Evolutionary conservation across 2,888 invertebrate genomes (phyloP).

Genomic region (Drosophila setosimentum): DNA sequence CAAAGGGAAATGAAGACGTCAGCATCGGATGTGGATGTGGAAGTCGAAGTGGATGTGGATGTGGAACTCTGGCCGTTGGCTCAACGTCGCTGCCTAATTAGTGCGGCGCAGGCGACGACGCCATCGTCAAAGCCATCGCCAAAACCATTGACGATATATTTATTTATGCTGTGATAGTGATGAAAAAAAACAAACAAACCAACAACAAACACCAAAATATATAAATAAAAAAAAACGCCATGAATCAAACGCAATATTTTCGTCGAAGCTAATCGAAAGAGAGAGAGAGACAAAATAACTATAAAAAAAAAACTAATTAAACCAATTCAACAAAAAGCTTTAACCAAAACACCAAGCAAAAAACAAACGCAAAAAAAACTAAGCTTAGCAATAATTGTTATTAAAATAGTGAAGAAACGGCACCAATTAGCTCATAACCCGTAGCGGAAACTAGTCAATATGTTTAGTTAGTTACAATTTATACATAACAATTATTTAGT

Average conservation of each 20-base stretch:
- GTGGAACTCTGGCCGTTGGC: conserved; percentile 55
- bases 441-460: conserved; percentile 59
- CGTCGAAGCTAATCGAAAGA: conserved; percentile 36
- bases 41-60: conserved; percentile 51
- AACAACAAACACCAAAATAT: conserved; percentile 35
- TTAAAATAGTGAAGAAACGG: conserved; percentile 62
- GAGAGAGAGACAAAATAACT: conserved; percentile 40
- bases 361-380: conserved; percentile 15
- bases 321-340: conserved; percentile 70
- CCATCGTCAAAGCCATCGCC: conserved; percentile 56
- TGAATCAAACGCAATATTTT: conserved; percentile 75
- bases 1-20: conserved; percentile 66
- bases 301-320: conserved; percentile 24
- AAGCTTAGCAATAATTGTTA: conserved; percentile 10
- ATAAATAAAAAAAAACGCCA: conserved; percentile 44
- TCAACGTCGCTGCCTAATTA: conserved; percentile 61
- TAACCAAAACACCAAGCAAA: conserved; percentile 71
- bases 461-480: conserved; percentile 76
- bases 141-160: conserved; percentile 53
- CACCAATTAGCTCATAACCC: conserved; percentile 73
- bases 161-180: conserved; percentile 79
- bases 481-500: conserved; percentile 70
- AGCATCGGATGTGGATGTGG: conserved; percentile 60
- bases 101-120: conserved; percentile 56
- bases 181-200: conserved; percentile 38